Base-by-base conservation (phyloP, 2,113 vertebrate genomes). In the Thinocorus orbignyianus region DNA sequence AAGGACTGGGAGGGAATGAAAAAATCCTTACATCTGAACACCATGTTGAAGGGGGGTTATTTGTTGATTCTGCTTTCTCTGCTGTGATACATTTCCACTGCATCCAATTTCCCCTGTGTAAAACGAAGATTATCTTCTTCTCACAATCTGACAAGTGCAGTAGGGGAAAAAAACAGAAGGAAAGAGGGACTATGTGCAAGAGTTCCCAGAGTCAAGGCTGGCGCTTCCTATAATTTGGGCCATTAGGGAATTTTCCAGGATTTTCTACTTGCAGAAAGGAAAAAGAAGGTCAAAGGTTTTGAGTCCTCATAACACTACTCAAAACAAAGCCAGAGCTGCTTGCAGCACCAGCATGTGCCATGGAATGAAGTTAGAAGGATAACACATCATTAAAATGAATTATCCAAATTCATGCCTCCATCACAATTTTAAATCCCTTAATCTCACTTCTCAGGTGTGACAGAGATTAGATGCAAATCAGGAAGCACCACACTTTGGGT, bases 71-170 rank as follows among this genome's bases (percentile, higher is more conserved):
- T 73, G 70, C 93, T 95, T 92, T 87, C 80, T 64, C 57, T 26
- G 25, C 73, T 83, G 71, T 51, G 54, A 84, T 94, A 89, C 58
- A 74, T 95, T 93, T 95, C 65, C 48, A 70, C 72, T 58, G 77
- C 82, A 83, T 89, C 72, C 85, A 90, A 68, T 97, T 90, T 89
- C 93, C 94, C 82, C 37, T 68, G 73, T 85, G 90, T 91, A 94
- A 95, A 95, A 95, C 1, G 52, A 93, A 97, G 86, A 91, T 93
- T 94, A 97, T 97, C 94, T 95, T 93, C 68, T 95, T 62, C 82
- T 93, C 76, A 70, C 82, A 95, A 44, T 69, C 88, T 94, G 95
- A 95, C 95, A 97, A 92, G 77, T 61, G 24, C 52, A 87, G 44
- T 26, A 72, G 23, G 71, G 65, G 51, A 93, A 79, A 86, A 76